Evolutionary conservation across 2,797 vertebrate genomes (phyloP), one percentile per base, ranked within the genome.

Genomic region (Manis javanica): DNA sequence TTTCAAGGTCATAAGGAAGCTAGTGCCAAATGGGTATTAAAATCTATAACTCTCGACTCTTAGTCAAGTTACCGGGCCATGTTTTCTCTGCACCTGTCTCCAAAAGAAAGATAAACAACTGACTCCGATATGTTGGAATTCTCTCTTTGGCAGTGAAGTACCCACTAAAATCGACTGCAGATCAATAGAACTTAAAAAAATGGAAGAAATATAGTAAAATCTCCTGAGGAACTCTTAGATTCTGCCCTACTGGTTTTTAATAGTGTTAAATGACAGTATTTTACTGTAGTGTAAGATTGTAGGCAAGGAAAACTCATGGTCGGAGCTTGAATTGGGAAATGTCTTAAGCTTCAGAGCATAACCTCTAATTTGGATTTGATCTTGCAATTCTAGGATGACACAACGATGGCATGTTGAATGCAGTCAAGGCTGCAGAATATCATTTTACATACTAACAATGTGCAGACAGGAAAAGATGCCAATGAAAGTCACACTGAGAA

Each of bases 401-500:
- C 87, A 26, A 82, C 95, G 96, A 68, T 64, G 92, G 34, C 2
- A 53, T 63, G 31, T 75, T 83, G 15, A 12, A 59, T 79, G 61
- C 64, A 95, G 89, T 75, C 96, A 89, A 66, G 77, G 15, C 23
- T 81, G 24, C 21, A 71, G 88, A 95, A 42, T 53, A 81, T 97
- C 42, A 57, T 90, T 86, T 95, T 95, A 59, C 31, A 75, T 78
- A 42, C 5, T 93, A 34, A 0, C 12, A 86, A 94, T 68, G 3
- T 81, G 15, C 12, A 84, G 2, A 64, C 37, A 71, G 75, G 53
- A 69, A 86, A 90, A 91, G 15, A 63, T 55, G 37, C 94, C 96
- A 97, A 77, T 91, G 90, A 97, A 93, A 81, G 64, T 72, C 15
- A 24, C 15, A 75, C 87, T 84, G 57, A n/a, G 39, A 97, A 97